Conservation (phyloP, 2,113 vertebrate species). For the Oostethus manadensis region DNA sequence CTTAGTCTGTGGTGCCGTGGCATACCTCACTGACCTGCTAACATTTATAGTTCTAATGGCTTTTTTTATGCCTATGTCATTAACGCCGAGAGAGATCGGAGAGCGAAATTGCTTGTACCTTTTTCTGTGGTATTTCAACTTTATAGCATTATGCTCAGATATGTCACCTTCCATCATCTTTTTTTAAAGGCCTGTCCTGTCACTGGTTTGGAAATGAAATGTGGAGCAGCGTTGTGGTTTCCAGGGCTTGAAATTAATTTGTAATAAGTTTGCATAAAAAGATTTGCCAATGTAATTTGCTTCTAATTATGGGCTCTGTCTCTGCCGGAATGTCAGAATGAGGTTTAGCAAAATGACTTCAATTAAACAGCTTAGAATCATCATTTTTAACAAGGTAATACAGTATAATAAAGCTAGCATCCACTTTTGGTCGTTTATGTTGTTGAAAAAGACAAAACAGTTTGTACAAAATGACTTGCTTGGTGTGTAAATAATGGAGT, state of each 20-base stretch:
- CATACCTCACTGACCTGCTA: constrained; percentile 71
- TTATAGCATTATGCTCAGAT: constrained; percentile 76
- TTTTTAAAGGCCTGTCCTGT: constrained; percentile 64
- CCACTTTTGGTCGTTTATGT: constrained; percentile 38
- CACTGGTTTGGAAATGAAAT: constrained; percentile 61
- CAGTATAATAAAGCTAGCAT: constrained; percentile 37
- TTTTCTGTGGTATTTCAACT: constrained; percentile 78
- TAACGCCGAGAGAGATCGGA: constrained; percentile 69
- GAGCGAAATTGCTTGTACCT: constrained; percentile 70
- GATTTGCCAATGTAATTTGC: constrained; percentile 55
- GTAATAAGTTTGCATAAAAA: constrained; percentile 66
- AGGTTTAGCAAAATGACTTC: constrained; percentile 56
- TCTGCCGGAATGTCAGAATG: constrained; percentile 43
- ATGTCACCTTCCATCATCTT: constrained; percentile 72
- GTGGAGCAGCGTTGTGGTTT: constrained; percentile 43
- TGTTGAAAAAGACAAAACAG: constrained; percentile 46
- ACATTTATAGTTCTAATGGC: constrained; percentile 82
- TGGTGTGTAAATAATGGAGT: constrained; percentile 34
- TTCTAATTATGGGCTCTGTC: constrained; percentile 61
- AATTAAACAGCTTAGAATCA: constrained; percentile 48
- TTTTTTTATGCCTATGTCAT: constrained; percentile 79
- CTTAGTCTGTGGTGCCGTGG: constrained; percentile 44
- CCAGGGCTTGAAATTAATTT: constrained; percentile 58
- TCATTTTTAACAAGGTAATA: constrained; percentile 39
- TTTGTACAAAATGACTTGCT: constrained; percentile 66